Conservation (phyloP, 2,888 invertebrate genomes). For the Drosophila neotestacea region DNA sequence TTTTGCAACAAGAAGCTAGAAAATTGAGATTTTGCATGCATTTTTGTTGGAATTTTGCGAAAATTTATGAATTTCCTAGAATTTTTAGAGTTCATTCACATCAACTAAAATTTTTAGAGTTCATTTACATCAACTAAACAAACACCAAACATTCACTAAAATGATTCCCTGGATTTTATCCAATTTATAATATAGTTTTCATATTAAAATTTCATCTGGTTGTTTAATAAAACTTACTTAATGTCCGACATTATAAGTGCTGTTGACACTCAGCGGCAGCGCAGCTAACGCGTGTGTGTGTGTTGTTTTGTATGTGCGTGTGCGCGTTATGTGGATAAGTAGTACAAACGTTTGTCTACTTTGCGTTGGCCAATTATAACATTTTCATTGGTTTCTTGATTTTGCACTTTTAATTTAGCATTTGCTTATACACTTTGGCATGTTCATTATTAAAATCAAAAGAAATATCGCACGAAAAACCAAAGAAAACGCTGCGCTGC, state of each 20-base stretch:
- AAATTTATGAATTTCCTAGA: too few species aligned
- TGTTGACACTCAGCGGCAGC: constrained; percentile 71
- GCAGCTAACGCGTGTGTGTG: constrained; percentile 32
- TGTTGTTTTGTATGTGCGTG: constrained; percentile 49
- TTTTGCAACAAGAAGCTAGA: too few species aligned
- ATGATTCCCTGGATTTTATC: too few species aligned
- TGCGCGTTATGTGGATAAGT: constrained; percentile 68
- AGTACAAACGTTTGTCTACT: constrained; percentile 68
- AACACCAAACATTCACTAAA: too few species aligned
- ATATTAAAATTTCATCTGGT: constrained; percentile 18
- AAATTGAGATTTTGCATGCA: too few species aligned
- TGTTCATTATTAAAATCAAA: constrained; percentile 23
- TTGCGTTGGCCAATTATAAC: constrained; percentile 42
- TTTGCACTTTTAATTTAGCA: constrained; percentile 25
- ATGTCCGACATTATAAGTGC: constrained; percentile 84
- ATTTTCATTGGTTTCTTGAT: constrained; percentile 36
- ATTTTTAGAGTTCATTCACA: too few species aligned
- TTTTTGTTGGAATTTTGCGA: too few species aligned
- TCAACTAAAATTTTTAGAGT: too few species aligned
- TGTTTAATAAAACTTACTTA: constrained; percentile 76
- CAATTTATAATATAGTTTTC: neutral
- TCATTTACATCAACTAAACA: too few species aligned
- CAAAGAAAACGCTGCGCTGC: constrained; percentile 54
- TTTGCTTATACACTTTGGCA: constrained; percentile 19
- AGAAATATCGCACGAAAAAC: constrained; percentile 31